Conservation (phyloP, 2,797 vertebrate genomes). For the Pseudotriccus pelzelni region DNA sequence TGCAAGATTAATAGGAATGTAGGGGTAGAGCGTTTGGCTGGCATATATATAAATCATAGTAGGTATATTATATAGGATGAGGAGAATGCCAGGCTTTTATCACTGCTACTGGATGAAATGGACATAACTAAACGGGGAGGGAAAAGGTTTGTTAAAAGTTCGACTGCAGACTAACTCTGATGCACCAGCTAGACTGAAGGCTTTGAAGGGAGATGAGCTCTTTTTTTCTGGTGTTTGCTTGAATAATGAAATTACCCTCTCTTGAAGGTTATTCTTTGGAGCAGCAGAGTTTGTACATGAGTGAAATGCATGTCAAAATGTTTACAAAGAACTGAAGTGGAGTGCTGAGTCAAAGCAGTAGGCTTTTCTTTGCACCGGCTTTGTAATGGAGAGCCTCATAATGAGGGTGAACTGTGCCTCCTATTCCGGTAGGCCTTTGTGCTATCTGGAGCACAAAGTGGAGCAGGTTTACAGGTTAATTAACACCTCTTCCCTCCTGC, state of each 20-base stretch:
- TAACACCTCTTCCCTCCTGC: conserved; percentile 19
- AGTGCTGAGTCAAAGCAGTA: background rate
- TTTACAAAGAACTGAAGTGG: conserved; percentile 47
- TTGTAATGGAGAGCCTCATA: conserved; percentile 48
- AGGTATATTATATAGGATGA: background rate
- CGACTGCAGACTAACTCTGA: background rate
- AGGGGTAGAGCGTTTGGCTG: background rate
- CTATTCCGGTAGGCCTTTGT: background rate
- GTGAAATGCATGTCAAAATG: conserved; percentile 57
- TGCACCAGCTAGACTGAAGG: background rate
- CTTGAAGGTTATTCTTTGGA: conserved; percentile 11
- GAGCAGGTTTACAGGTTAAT: conserved; percentile 57
- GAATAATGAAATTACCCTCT: conserved; percentile 2
- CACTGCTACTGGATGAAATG: background rate
- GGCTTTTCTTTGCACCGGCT: conserved; percentile 30
- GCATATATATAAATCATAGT: background rate
- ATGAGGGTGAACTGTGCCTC: conserved; percentile 41
- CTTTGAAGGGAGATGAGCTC: background rate
- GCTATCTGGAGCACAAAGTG: background rate
- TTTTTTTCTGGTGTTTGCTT: background rate
- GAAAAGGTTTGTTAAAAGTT: background rate
- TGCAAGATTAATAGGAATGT: background rate
- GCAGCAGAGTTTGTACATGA: conserved; percentile 1
- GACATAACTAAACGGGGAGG: background rate
- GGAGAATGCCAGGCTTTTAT: background rate